Conservation (phyloP, 2,113 vertebrate species). For the Trichomycterus rosablanca region DNA sequence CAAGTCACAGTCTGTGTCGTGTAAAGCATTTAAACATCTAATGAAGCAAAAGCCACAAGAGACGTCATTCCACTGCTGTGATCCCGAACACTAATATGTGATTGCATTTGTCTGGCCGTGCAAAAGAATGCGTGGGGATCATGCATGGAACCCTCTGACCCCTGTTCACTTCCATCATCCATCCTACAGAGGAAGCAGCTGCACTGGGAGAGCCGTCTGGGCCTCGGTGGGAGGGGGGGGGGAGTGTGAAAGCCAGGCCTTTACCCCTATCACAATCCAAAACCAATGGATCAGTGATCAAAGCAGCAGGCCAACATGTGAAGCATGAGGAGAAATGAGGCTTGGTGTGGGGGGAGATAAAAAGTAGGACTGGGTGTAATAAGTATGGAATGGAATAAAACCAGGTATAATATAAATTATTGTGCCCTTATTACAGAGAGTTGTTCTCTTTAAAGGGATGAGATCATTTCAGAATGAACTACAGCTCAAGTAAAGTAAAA, state of each 20-base stretch:
- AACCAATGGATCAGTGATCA: conserved; percentile 28
- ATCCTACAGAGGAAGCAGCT: conserved; percentile 42
- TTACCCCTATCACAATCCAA: conserved; percentile 33
- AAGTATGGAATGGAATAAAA: conserved; percentile 4
- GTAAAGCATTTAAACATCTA: conserved; percentile 5
- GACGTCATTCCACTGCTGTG: conserved; percentile 25
- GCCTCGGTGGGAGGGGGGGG: conserved; percentile 24
- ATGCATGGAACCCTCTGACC: conserved; percentile 35
- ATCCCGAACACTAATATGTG: conserved; percentile 19
- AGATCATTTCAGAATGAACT: too few relatives aligned
- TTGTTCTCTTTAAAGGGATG: too few relatives aligned
- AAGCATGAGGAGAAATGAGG: conserved; percentile 12
- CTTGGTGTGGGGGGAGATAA: neutral
- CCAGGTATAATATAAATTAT: too few relatives aligned
- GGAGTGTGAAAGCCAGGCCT: conserved; percentile 20
- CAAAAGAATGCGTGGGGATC: conserved; percentile 18
- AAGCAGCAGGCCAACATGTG: conserved; percentile 29
- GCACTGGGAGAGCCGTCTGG: conserved; percentile 19
- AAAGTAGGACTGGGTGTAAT: neutral
- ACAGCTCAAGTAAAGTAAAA: too few relatives aligned
- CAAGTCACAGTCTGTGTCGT: conserved; percentile 17
- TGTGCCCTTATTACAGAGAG: too few relatives aligned
- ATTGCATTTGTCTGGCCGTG: conserved; percentile 15
- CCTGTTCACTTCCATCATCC: conserved; percentile 41
- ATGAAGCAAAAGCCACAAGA: conserved; percentile 29